phyloP scores from a whole-genome alignment of 2,888 invertebrate genomes.

The Ophion ventricosus region DNA sequence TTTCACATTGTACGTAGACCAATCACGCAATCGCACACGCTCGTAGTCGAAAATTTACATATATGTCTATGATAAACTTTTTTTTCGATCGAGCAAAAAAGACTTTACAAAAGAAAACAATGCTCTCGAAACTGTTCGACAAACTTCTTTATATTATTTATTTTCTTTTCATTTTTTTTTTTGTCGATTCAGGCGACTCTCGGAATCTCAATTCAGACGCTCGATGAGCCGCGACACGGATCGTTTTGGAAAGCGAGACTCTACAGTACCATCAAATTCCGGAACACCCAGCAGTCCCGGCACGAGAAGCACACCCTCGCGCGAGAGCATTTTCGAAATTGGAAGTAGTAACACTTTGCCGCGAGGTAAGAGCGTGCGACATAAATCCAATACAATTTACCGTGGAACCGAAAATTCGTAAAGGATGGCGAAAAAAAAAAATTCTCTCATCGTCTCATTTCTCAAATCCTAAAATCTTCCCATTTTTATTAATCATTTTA shows the following conservation, averaged over 20 bases:
- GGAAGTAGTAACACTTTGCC: slow-evolving; percentile 80
- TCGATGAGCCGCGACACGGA: slow-evolving; percentile 79
- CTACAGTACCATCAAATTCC: slow-evolving; percentile 73
- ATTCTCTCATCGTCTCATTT: slow-evolving; percentile 26
- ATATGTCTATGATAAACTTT: neutral
- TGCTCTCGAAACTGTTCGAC: slow-evolving; percentile 9
- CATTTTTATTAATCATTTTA: too few relatives aligned
- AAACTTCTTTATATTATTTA: neutral
- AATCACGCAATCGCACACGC: slow-evolving; percentile 52
- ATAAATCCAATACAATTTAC: slow-evolving; percentile 70
- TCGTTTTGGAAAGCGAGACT: slow-evolving; percentile 76
- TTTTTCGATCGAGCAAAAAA: slow-evolving; percentile 10
- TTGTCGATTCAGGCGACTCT: slow-evolving; percentile 75
- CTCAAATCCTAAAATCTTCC: too few relatives aligned
- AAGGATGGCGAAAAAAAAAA: slow-evolving; percentile 47
- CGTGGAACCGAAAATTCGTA: slow-evolving; percentile 69
- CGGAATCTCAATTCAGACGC: slow-evolving; percentile 80
- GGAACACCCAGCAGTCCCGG: slow-evolving; percentile 76
- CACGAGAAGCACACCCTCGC: slow-evolving; percentile 73
- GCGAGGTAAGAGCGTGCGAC: slow-evolving; percentile 79
- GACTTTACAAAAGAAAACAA: neutral
- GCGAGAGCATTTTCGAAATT: slow-evolving; percentile 79
- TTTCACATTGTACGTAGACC: slow-evolving; percentile 2
- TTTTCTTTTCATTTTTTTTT: slow-evolving; percentile 5
- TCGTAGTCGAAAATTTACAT: slow-evolving; percentile 32